These are phyloP conservation scores for Scrobipalpa costella DNA, from an alignment of 2,888 invertebrate species.

Conservation along the genomic window DNA sequence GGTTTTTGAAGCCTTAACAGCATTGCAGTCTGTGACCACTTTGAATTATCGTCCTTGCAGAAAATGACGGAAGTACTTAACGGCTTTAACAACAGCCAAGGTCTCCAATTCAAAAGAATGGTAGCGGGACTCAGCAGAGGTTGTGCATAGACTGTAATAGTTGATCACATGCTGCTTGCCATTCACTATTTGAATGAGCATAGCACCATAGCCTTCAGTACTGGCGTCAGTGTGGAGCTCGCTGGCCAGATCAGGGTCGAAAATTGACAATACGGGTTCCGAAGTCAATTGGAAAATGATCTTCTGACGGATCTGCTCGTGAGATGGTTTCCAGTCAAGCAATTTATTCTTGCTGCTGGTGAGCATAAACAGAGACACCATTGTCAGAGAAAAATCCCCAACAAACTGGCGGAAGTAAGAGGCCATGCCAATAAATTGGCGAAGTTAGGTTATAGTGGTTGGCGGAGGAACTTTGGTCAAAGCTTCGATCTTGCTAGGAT, in stretches of 20 bases:
- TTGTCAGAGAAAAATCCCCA: not conserved
- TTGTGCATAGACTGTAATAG: too few relatives aligned
- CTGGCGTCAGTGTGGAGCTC: too few relatives aligned
- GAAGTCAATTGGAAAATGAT: conserved; percentile 19
- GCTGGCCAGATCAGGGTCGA: too few relatives aligned
- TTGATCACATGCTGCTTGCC: too few relatives aligned
- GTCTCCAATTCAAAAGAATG: conserved; percentile 14
- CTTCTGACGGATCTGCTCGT: not conserved
- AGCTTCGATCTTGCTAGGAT: too few relatives aligned
- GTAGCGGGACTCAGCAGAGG: not conserved
- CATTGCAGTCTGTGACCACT: conserved; percentile 30
- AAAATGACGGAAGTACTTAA: conserved; percentile 32
- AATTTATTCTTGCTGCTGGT: not conserved
- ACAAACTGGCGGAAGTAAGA: conserved; percentile 9
- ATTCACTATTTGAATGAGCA: too few relatives aligned
- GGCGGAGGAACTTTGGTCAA: too few relatives aligned
- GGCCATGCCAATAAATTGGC: too few relatives aligned
- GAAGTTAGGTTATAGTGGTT: too few relatives aligned
- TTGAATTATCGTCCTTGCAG: conserved; percentile 26
- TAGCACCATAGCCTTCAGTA: too few relatives aligned
- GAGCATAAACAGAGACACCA: not conserved
- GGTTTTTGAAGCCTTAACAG: too few relatives aligned
- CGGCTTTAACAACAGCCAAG: conserved; percentile 20
- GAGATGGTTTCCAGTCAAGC: not conserved
- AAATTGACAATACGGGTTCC: conserved; percentile 31